phyloP scores from a whole-genome alignment of 1,140 invertebrate species.

The Hylaeus anthracinus region DNA sequence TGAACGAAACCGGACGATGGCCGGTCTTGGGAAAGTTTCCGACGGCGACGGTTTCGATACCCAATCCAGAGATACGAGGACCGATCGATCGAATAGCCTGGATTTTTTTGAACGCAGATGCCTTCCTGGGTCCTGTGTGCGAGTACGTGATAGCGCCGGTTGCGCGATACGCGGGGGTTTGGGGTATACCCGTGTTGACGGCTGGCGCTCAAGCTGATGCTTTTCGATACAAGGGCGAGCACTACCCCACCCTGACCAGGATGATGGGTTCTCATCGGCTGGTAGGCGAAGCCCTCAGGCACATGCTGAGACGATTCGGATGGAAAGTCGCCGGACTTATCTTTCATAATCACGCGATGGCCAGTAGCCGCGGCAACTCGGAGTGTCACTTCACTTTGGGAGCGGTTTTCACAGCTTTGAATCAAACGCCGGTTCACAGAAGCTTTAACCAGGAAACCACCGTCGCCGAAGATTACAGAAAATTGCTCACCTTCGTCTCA shows the following conservation, averaged over 20 bases:
- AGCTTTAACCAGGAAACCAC: conserved; percentile 84
- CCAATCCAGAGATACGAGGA: no score
- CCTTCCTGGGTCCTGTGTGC: conserved; percentile 94
- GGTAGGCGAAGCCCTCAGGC: conserved; percentile 86
- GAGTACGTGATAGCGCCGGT: conserved; percentile 96
- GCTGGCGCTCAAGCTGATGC: conserved; percentile 91
- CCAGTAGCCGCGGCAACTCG: conserved; percentile 84
- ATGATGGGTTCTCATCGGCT: conserved; percentile 92
- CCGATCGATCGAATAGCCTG: not conserved
- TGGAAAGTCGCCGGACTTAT: conserved; percentile 87
- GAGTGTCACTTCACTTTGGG: conserved; percentile 88
- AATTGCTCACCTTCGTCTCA: conserved; percentile 85
- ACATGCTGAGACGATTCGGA: conserved; percentile 86
- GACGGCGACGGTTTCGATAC: no score
- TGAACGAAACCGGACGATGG: not conserved
- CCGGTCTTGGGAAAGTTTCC: no score
- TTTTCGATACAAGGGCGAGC: conserved; percentile 86
- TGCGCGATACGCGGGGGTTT: conserved; percentile 91
- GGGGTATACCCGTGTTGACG: conserved; percentile 93
- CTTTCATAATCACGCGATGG: conserved; percentile 85
- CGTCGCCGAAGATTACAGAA: conserved; percentile 81
- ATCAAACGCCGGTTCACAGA: conserved; percentile 82
- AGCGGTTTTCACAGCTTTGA: conserved; percentile 85
- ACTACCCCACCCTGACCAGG: conserved; percentile 90
- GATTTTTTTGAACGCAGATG: conserved; percentile 83